Base-by-base conservation (phyloP, 2,888 invertebrate genomes). In the Leuctra nigra region DNA sequence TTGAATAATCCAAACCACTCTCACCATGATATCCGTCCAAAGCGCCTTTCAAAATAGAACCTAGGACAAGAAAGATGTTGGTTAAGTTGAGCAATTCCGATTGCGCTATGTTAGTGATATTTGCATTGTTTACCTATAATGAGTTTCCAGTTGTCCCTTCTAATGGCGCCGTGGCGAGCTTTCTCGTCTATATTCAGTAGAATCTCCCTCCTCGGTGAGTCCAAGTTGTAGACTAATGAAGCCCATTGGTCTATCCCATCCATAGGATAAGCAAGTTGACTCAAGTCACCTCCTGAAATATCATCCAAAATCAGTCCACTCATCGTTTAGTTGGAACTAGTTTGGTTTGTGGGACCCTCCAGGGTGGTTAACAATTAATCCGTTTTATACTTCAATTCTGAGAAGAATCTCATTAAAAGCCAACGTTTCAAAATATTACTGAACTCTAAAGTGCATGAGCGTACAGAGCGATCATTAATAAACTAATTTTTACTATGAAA, bases 231-330 rank as follows among this genome's bases (percentile, higher is more conserved):
- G 3, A 77, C 69, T 58, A 87, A 73, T 14, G 82, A 75, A 1
- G 80, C 76, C 86, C 86, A 87, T 66, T 84, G 78, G 67, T 85
- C 81, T 6, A 83, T 70, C 13, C 87, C 86, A 63, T 87, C 86
- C 4, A 86, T 72, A 44, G 73, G 71, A 4, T 69, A 69, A 0
- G 64, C 64, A 13, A 67, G 55, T 25, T 61, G 52, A 20, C 56
- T 54, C 4, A 62, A 48, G 54, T 66, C 62, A 2, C 68, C 68
- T 14, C 67, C 68, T 67, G 58, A 39, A 61, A 46, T n/a, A n/a
- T n/a, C n/a, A n/a, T n/a, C n/a, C n/a, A n/a, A n/a, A n/a, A n/a
- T n/a, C n/a, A n/a, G n/a, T n/a, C n/a, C n/a, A n/a, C n/a, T n/a
- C n/a, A n/a, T n/a, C n/a, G n/a, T n/a, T n/a, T n/a, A n/a, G n/a